Base-by-base conservation (phyloP, 2,888 invertebrate genomes). In the Callinectes sapidus region DNA sequence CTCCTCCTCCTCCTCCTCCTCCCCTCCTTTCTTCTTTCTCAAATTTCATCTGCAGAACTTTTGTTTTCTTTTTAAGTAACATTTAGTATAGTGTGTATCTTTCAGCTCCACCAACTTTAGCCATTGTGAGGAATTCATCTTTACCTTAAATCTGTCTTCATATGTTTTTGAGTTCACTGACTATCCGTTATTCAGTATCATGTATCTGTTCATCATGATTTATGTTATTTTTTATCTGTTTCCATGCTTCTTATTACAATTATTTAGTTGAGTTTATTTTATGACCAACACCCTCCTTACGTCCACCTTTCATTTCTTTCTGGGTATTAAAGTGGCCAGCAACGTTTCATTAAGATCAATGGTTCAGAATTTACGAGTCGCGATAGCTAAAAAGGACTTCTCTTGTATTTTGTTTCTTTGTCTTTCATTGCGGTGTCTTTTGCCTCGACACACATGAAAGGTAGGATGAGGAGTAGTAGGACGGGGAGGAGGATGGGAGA, bases 301-400 rank as follows among this genome's bases (percentile, higher is more conserved):
- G 14, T 35, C 32, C 32, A 81, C 35, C 81, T 32, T 35, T 2
- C 35, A 35, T 8, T 81, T 81, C 28, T 13, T 35, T 14, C 81
- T 5, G 81, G 28, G 81, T 81, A 81, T 32, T 35, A 81, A 16
- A 35, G 81, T 35, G 81, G 35, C 81, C 81, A 35, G 35, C 81
- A 81, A 81, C 81, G 81, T 81, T 81, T 81, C 81, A 81, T 81
- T 81, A 81, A 81, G 32, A 32, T 81, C 81, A 81, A 35, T 35
- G 10, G 10, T n/a, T 81, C 81, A 10, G 28, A 32, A 81, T 13
- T 81, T 81, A 32, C 81, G 14, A 35, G 81, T 32, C 16, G 81
- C 16, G 81, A 81, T 81, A 81, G 35, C 81, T 81, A 35, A 81
- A 81, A 81, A 35, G 18, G 28, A 2, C 71, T 71, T 71, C 61